Evolutionary conservation across 23 tunicate genomes (phyloP), one percentile per base, ranked within the genome.

Genomic region (Clavelina lepadiformis): DNA sequence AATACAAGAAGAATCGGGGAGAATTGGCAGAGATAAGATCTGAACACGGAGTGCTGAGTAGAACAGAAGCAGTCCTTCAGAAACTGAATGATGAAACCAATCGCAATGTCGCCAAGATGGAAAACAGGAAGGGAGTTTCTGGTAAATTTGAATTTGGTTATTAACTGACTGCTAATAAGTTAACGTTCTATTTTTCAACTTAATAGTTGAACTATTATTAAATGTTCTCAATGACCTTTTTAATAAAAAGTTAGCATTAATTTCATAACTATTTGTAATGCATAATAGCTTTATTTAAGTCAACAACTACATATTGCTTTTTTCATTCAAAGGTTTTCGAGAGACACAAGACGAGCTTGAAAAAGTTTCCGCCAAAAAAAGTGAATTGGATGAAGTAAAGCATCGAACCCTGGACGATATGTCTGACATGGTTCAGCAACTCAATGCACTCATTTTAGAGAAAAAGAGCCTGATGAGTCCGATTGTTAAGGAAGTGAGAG

Each of bases 321-420:
- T n/a, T n/a, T n/a, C n/a, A n/a, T n/a, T 53, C 23, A 25, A 32
- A 65, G 97, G 97, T 1, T 89, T 89, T 35, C 89, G 97, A 21
- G 89, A 81, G 28, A 89, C 97, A 1, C 97, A 89, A 49, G 97
- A 89, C 45, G 97, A 89, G 28, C 75, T 89, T 23, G 97, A 89
- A 49, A 80, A 81, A 37, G 97, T 89, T 0, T 89, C 97, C 8
- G 81, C 91, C 54, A 75, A 74, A 79, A 89, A 89, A 53, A 89
- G 97, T 32, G 88, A 75, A 41, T 24, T 75, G 33, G 97, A 89
- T 56, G 88, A 89, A 3, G 59, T 58, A 26, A 89, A 89, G 63
- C 88, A 81, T 33, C 67, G 87, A 2, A 89, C 97, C 4, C 61
- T 89, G 65, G 97, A 89, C 44, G 97, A 89, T 56, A 89, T 89